Evolutionary conservation across 23 tunicate species (phyloP), one percentile per base, ranked within the genome.

Genomic region (Halocynthia roretzi): DNA sequence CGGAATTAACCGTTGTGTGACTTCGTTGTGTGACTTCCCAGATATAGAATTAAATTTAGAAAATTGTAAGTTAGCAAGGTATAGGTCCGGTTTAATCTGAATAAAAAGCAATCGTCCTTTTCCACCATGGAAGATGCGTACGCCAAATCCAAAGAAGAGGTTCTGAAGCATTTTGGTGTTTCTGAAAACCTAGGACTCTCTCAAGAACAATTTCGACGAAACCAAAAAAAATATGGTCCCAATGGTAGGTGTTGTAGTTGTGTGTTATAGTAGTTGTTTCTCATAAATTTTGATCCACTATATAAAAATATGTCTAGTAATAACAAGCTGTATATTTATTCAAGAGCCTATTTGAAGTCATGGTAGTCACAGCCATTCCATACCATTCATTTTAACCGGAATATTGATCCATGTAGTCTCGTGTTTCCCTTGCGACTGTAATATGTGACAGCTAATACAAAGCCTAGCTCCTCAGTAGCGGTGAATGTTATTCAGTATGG

Each of bases 41-140:
- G 44, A 31, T 31, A 0, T 31, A 31, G 4, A 31, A 31, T 31
- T 31, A 31, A 31, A 31, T 31, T 31, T 31, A 31, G 44, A 31
- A 31, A 31, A 0, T 31, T 31, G 44, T 31, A 31, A 31, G 44
- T 31, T 31, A 31, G 44, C 44, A 31, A 31, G 44, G 44, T 31
- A 31, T 31, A 31, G 44, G 1, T 1, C 4, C 44, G 1, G 44
- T 31, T 31, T 31, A 31, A 31, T 31, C 44, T 31, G 44, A 31
- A 31, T 1, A 31, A n/a, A 31, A 31, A 31, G 44, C 44, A 31
- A 31, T 31, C 44, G 44, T 31, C 44, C 44, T 4, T 58, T 31
- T 80, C 31, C 5, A 70, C 12, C 31, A 87, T 87, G 94, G 94
- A 87, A 54, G 87, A 87, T 69, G 94, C 94, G 23, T 87, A 85